These are phyloP conservation scores for Lophotriccus pileatus DNA, from an alignment of 2,797 vertebrate species.

Conservation along the genomic window DNA sequence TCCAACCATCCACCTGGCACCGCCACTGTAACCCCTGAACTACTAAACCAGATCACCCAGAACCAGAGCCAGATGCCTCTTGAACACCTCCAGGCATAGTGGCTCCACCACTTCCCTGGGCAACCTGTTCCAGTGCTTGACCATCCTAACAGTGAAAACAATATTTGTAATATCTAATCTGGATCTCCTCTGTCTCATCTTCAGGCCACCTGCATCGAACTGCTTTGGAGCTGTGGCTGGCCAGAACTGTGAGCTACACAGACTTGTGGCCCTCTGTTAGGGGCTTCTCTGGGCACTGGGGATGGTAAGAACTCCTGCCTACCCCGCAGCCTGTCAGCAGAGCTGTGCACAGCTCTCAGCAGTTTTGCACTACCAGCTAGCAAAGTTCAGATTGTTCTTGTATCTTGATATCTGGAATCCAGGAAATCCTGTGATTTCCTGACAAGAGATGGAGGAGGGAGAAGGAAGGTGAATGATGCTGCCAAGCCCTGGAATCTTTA, in stretches of 20 bases:
- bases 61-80: background rate
- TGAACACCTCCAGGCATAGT: background rate
- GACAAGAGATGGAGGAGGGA: background rate
- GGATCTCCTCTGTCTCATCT: background rate
- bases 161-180: background rate
- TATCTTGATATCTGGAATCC: background rate
- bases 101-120: background rate
- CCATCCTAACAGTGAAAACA: background rate
- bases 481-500: background rate
- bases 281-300: too few relatives aligned
- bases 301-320: background rate
- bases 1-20: background rate
- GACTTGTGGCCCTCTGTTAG: background rate
- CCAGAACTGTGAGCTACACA: background rate
- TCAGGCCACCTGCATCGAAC: background rate
- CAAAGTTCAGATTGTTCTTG: background rate
- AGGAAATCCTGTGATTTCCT: background rate
- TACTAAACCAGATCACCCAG: background rate
- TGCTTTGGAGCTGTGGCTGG: background rate
- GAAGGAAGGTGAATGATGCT: rapidly evolving
- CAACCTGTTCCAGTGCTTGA: background rate
- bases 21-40: background rate
- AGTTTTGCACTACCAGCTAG: background rate
- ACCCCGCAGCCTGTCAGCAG: background rate
- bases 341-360: background rate